Conservation (phyloP, 2,797 vertebrate species). For the Danio tinwini region DNA sequence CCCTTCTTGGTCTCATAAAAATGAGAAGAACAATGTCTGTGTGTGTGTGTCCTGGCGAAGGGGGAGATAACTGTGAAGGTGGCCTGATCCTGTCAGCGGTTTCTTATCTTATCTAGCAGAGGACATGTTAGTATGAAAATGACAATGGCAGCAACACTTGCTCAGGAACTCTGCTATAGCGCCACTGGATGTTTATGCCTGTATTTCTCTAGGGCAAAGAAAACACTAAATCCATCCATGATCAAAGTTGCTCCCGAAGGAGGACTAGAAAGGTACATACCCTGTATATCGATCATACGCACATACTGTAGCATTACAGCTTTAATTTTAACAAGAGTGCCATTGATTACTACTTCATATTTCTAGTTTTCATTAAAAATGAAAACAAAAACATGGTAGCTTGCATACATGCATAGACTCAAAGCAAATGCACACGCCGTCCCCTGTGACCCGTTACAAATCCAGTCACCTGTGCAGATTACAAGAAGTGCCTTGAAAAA, state of each 20-base stretch:
- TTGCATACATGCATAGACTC: conserved; percentile 8
- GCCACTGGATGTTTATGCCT: conserved; percentile 12
- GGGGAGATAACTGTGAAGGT: conserved; percentile 49
- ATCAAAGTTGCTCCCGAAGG: conserved; percentile 22
- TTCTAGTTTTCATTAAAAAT: conserved; percentile 37
- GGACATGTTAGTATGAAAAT: conserved; percentile 50
- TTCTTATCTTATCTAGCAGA: conserved; percentile 50
- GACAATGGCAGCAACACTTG: conserved; percentile 39
- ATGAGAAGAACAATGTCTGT: conserved; percentile 33
- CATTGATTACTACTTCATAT: conserved; percentile 26
- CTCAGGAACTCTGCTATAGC: conserved; percentile 6
- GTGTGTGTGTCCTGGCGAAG: conserved; percentile 20
- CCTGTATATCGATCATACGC: conserved; percentile 16
- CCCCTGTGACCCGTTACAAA: conserved; percentile 60
- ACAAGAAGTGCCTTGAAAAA: conserved; percentile 63
- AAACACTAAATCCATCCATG: conserved; percentile 21
- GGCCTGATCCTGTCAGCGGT: conserved; percentile 45
- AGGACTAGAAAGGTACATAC: conserved; percentile 2
- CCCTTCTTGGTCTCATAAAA: conserved; percentile 47
- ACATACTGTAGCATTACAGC: conserved; percentile 6
- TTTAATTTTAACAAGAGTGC: neutral
- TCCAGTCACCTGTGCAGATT: conserved; percentile 65
- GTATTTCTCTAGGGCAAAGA: conserved; percentile 24
- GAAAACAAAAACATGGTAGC: neutral
- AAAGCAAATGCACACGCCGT: conserved; percentile 9